These are phyloP conservation scores for Lamprologus speciosus DNA, from an alignment of 2,113 vertebrate genomes.

Conservation along the genomic window DNA sequence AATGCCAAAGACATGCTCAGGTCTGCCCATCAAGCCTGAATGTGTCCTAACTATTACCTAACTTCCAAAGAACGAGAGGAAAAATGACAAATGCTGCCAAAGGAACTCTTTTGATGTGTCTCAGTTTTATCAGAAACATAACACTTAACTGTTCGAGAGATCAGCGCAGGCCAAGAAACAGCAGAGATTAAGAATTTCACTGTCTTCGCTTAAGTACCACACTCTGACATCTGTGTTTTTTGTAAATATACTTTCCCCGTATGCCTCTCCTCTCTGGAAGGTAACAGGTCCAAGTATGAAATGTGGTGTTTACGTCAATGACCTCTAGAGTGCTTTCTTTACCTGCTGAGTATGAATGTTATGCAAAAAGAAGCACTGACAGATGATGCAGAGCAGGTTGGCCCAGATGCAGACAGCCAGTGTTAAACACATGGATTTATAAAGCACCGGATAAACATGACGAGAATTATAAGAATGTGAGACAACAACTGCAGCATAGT, in stretches of 20 bases:
- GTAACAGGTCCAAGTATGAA: not conserved
- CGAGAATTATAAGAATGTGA: not conserved
- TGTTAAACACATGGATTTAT: not conserved
- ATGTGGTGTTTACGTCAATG: not conserved
- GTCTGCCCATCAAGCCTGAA: conserved; percentile 30
- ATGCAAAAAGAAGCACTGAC: conserved; percentile 29
- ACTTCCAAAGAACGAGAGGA: not conserved
- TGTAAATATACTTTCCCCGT: not conserved
- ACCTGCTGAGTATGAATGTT: conserved; percentile 16
- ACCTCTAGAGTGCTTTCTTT: not conserved
- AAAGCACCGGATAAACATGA: not conserved
- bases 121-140: not conserved
- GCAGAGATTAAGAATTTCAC: not conserved
- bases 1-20: conserved; percentile 27
- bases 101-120: not conserved
- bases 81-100: not conserved
- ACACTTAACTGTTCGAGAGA: not conserved
- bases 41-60: conserved; percentile 23
- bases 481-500: not conserved
- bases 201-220: not conserved
- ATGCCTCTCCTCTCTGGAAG: not conserved
- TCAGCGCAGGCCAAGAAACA: not conserved
- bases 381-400: conserved; percentile 49
- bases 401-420: not conserved
- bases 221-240: not conserved